These are phyloP conservation scores for Bellardia bayeri DNA, from an alignment of 2,888 invertebrate species.

Conservation along the genomic window DNA sequence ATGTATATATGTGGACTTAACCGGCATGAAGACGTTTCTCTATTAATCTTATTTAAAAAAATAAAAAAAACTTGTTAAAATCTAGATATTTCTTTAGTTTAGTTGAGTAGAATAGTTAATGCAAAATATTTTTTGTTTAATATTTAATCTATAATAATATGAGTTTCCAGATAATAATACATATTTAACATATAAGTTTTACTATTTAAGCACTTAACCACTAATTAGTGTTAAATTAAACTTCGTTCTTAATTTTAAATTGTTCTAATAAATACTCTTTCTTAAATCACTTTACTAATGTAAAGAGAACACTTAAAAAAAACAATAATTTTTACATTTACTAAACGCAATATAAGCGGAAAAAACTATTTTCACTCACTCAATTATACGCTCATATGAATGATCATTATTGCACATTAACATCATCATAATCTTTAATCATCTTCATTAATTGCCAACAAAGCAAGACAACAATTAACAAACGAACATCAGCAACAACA, in stretches of 20 bases:
- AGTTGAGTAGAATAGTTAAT: slow-evolving; percentile 41
- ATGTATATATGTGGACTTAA: slow-evolving; percentile 50
- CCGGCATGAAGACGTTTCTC: slow-evolving; percentile 46
- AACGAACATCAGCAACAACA: slow-evolving; percentile 28
- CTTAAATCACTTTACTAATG: not conserved
- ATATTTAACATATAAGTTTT: slow-evolving; percentile 50
- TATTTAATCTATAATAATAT: slow-evolving; percentile 57
- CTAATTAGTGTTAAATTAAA: slow-evolving; percentile 27
- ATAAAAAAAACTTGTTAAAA: slow-evolving; percentile 35
- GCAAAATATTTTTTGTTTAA: slow-evolving; percentile 46
- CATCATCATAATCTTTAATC: slow-evolving; percentile 27
- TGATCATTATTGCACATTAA: slow-evolving; percentile 44
- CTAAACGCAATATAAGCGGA: not conserved
- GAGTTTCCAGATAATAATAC: slow-evolving; percentile 66
- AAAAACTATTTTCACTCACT: not conserved
- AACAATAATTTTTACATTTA: slow-evolving; percentile 38
- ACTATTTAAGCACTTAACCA: slow-evolving; percentile 40
- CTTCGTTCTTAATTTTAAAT: slow-evolving; percentile 18
- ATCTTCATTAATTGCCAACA: slow-evolving; percentile 12
- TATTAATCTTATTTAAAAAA: slow-evolving; percentile 21
- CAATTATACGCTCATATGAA: slow-evolving; percentile 27
- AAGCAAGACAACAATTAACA: slow-evolving; percentile 6
- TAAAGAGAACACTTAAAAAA: slow-evolving; percentile 7
- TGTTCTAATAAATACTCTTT: slow-evolving; percentile 60
- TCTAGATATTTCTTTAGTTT: slow-evolving; percentile 52